Conservation (phyloP, 2,113 vertebrate genomes). For the Xenus cinereus region DNA sequence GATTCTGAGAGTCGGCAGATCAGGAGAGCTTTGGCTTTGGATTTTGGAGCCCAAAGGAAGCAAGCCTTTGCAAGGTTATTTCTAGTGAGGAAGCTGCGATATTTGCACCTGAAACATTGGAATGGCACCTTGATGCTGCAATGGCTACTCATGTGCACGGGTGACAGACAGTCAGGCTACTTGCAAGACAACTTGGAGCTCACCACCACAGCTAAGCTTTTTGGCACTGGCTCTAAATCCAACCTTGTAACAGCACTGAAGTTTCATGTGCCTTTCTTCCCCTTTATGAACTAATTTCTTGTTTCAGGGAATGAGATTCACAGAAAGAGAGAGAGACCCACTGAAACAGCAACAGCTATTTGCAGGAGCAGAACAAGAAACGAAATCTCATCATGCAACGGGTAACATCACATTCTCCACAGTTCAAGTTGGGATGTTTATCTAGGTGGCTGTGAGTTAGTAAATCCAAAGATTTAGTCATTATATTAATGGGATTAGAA, state of each 20-base stretch:
- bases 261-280: not conserved
- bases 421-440: not conserved
- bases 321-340: not conserved
- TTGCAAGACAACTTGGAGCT: not conserved
- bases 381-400: not conserved
- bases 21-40: not conserved
- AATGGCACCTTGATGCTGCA: not conserved
- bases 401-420: not conserved
- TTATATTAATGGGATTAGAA: not conserved
- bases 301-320: not conserved
- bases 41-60: not conserved
- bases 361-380: not conserved
- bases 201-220: not conserved
- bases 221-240: not conserved
- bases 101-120: not conserved
- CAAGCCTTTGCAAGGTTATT: not conserved
- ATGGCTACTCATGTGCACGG: not conserved
- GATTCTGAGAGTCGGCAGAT: not conserved
- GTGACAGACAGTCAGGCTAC: not conserved
- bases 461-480: not conserved
- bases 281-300: not conserved
- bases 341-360: not conserved
- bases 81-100: not conserved
- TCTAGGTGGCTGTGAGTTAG: not conserved
- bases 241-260: not conserved